These are phyloP conservation scores for Eledone cirrhosa DNA, from an alignment of 2,888 invertebrate genomes.

Conservation along the genomic window DNA sequence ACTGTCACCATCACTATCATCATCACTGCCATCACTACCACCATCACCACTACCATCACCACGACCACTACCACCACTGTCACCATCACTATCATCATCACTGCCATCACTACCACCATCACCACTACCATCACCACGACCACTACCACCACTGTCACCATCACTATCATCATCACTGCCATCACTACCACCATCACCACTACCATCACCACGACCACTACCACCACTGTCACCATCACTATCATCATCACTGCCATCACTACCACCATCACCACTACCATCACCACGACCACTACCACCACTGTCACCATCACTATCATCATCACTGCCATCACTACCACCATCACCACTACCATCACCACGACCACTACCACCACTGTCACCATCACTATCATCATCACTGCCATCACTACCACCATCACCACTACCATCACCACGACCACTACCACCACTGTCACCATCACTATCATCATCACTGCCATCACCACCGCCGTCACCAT, in stretches of 20 bases:
- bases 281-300: too few species aligned
- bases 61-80: too few species aligned
- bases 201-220: not conserved
- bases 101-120: too few species aligned
- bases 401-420: too few species aligned
- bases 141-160: not conserved
- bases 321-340: not conserved
- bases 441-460: too few species aligned
- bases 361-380: too few species aligned
- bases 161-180: not conserved
- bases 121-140: not conserved
- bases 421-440: too few species aligned
- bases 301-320: not conserved
- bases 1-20: not conserved
- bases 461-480: too few species aligned
- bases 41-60: too few species aligned
- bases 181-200: not conserved
- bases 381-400: constrained; percentile 20
- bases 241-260: too few species aligned
- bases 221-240: not conserved
- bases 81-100: too few species aligned
- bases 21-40: not conserved
- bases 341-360: not conserved
- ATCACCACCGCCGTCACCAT: too few species aligned
- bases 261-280: not conserved